These are phyloP conservation scores for Poeciliopsis infans DNA, from an alignment of 2,797 vertebrate species.

Conservation along the genomic window DNA sequence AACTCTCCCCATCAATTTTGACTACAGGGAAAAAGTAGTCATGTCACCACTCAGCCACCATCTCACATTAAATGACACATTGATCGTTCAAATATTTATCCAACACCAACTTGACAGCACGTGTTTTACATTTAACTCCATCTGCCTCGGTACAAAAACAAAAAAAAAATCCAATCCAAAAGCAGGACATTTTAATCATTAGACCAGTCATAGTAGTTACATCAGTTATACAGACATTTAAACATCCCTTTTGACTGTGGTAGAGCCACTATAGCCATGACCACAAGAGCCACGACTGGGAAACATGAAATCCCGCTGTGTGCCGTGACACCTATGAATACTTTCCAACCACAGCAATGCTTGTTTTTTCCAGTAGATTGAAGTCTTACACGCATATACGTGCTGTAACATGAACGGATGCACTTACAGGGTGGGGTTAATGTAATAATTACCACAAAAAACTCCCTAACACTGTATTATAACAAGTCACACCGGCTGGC, in stretches of 20 bases:
- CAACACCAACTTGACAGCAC: background rate
- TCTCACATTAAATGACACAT: background rate
- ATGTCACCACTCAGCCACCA: background rate
- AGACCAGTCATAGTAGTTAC: slow-evolving; percentile 59
- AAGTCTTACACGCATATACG: slow-evolving; percentile 46
- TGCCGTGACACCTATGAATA: slow-evolving; percentile 10
- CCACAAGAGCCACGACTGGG: slow-evolving; percentile 36
- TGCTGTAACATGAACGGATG: slow-evolving; percentile 51
- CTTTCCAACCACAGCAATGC: slow-evolving; percentile 29
- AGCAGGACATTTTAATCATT: slow-evolving; percentile 65
- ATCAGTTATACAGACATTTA: slow-evolving; percentile 67
- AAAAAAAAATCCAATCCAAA: slow-evolving; percentile 38
- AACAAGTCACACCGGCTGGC: slow-evolving; percentile 12
- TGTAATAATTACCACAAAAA: slow-evolving; percentile 18
- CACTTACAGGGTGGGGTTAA: slow-evolving; percentile 27
- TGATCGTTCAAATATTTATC: background rate
- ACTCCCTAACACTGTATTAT: slow-evolving; percentile 35
- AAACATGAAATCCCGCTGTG: slow-evolving; percentile 24
- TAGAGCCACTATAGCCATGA: slow-evolving; percentile 42
- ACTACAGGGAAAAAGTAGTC: background rate
- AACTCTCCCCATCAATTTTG: background rate
- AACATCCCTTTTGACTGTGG: slow-evolving; percentile 56
- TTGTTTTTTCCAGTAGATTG: slow-evolving; percentile 23
- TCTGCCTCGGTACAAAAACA: background rate
- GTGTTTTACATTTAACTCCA: background rate